A percentile compares a stretch with the other conserved stretches of the same genome.
These are phyloP conservation scores for Anguilla megastoma DNA, from an alignment of 2,797 vertebrate species.

Conservation along the genomic window DNA sequence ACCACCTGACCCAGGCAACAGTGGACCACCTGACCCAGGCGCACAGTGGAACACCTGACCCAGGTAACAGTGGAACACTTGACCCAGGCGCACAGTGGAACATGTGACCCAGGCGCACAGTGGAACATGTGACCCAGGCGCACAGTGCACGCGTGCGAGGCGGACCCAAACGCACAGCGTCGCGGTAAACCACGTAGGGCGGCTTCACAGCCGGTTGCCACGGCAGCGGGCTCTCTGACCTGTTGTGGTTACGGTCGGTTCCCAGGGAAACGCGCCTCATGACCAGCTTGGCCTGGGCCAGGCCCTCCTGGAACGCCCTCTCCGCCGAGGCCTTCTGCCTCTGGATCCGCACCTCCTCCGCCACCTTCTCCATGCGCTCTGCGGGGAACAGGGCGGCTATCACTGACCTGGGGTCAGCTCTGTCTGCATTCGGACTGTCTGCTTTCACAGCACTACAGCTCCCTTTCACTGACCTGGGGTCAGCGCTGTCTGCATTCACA, in stretches of 20 bases:
- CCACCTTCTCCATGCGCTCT: slow-evolving; percentile 93
- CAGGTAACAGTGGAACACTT: too few species aligned
- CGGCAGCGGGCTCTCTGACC: slow-evolving; percentile 62
- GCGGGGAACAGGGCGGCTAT: slow-evolving; percentile 13
- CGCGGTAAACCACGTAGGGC: background rate
- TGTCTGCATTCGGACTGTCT: background rate
- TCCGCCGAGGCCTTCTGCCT: slow-evolving; percentile 86
- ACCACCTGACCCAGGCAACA: too few species aligned
- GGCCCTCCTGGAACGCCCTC: slow-evolving; percentile 89
- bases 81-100: too few species aligned
- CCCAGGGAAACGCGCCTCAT: slow-evolving; percentile 87
- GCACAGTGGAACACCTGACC: too few species aligned
- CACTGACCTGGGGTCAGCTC: background rate
- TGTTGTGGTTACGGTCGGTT: slow-evolving; percentile 94
- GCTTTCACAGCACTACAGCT: background rate
- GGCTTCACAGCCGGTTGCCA: background rate
- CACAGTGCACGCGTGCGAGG: background rate
- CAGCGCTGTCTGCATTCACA: too few species aligned
- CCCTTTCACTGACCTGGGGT: too few species aligned
- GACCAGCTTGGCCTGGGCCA: slow-evolving; percentile 87
- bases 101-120: too few species aligned
- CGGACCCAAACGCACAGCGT: background rate
- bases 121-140: too few species aligned
- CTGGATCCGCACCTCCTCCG: slow-evolving; percentile 87
- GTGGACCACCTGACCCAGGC: too few species aligned